Percentiles rank a stretch among this genome's conserved stretches.
Conservation (phyloP, 2,113 vertebrate species). For the Limanda limanda region DNA sequence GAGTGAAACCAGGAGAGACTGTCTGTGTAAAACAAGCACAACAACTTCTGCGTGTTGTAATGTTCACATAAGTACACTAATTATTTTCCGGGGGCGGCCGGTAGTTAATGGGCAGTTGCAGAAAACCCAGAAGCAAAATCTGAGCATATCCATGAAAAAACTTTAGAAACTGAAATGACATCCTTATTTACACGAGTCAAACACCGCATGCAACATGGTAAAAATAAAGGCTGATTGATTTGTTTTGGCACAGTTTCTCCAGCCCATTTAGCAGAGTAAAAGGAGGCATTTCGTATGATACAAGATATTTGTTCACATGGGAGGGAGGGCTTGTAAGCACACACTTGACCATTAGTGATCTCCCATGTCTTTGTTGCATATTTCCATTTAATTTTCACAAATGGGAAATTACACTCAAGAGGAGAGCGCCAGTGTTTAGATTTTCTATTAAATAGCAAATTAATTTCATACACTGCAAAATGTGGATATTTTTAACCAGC, state of each 20-base stretch:
- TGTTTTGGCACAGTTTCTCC: conserved; percentile 18
- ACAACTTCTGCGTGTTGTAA: conserved; percentile 2
- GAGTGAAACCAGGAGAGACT: conserved; percentile 12
- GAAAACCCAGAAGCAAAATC: too few species aligned
- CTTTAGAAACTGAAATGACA: too few species aligned
- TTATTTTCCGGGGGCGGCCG: conserved; percentile 3
- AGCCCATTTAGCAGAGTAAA: conserved; percentile 21
- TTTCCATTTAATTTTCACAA: conserved; percentile 47
- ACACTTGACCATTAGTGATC: conserved; percentile 45
- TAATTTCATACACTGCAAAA: conserved; percentile 36
- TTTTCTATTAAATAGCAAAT: conserved; percentile 62
- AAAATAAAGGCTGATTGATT: not conserved
- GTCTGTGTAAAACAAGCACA: conserved; percentile 4
- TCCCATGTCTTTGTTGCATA: conserved; percentile 36
- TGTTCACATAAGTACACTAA: conserved; percentile 6
- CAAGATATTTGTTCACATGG: conserved; percentile 17
- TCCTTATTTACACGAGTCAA: too few species aligned
- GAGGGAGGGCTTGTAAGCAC: conserved; percentile 23
- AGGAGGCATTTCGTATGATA: conserved; percentile 3
- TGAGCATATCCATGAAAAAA: too few species aligned
- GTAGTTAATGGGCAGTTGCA: conserved; percentile 31
- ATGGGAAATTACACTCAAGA: conserved; percentile 53
- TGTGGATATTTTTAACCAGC: conserved; percentile 45
- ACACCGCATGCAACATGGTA: too few species aligned
- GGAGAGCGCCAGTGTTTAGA: conserved; percentile 36